Conservation (phyloP, 2,797 vertebrate genomes). For the Hippoglossus hippoglossus region DNA sequence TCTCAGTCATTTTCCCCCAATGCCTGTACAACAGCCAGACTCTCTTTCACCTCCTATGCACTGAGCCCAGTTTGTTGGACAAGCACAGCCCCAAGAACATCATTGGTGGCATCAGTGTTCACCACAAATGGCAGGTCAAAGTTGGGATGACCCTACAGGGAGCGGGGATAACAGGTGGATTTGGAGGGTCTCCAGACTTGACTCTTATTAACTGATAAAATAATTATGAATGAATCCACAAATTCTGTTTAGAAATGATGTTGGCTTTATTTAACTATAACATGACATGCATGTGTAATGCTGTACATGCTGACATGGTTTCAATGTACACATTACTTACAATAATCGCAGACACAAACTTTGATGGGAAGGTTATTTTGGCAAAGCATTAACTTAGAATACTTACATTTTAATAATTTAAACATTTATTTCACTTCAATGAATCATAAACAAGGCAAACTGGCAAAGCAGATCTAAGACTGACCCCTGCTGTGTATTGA, state of each 20-base stretch:
- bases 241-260: not conserved
- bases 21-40: too few relatives aligned
- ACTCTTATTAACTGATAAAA: not conserved
- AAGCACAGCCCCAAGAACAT: too few relatives aligned
- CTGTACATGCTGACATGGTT: not conserved
- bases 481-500: conserved; percentile 18
- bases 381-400: conserved; percentile 51
- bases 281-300: not conserved
- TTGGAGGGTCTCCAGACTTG: not conserved
- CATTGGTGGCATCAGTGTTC: too few relatives aligned
- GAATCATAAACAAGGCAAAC: conserved; percentile 8
- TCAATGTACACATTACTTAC: too few relatives aligned
- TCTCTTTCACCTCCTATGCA: too few relatives aligned
- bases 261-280: conserved; percentile 30
- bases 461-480: not conserved
- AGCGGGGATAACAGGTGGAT: too few relatives aligned
- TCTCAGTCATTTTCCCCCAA: not conserved
- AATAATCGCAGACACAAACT: conserved; percentile 42
- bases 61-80: too few relatives aligned
- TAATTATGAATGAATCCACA: conserved; percentile 8
- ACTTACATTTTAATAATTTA: not conserved
- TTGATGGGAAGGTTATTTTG: conserved; percentile 26
- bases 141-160: too few relatives aligned
- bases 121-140: too few relatives aligned
- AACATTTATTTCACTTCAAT: not conserved